Evolutionary conservation across 2,888 invertebrate species (phyloP).

Genomic region (Microctonus aethiopoides): DNA sequence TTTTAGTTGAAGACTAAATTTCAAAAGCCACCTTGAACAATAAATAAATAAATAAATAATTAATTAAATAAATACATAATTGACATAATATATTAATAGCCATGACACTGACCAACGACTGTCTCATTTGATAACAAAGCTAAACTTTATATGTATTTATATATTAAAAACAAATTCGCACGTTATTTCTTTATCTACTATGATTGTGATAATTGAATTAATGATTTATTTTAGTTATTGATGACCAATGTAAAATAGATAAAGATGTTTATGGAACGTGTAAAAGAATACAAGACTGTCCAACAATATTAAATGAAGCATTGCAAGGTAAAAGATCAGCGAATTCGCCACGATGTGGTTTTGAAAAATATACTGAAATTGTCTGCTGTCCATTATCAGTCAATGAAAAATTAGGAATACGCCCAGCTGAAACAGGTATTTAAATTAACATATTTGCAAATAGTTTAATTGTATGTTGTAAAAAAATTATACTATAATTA

Average conservation of each 20-base stretch:
- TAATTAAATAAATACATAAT: background rate
- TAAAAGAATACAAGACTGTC: constrained; percentile 51
- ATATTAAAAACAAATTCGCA: no score
- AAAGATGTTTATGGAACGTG: constrained; percentile 49
- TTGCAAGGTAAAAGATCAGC: constrained; percentile 42
- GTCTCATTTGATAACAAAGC: no score
- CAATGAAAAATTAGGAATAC: constrained; percentile 44
- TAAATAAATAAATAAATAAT: background rate
- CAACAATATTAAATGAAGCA: constrained; percentile 47
- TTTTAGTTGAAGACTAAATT: background rate
- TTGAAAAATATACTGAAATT: constrained; percentile 64
- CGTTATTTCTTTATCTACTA: no score
- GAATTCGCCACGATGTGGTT: constrained; percentile 65
- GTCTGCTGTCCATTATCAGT: constrained; percentile 68
- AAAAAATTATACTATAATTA: no score
- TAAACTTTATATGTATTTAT: no score
- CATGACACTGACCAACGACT: background rate
- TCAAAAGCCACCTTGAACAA: background rate
- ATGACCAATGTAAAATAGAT: constrained; percentile 45
- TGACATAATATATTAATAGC: background rate
- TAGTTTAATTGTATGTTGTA: background rate
- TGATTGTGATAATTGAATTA: background rate
- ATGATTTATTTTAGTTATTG: constrained; percentile 32
- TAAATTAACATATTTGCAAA: background rate
- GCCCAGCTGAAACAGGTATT: constrained; percentile 54